Evolutionary conservation across 1,140 invertebrate species (phyloP), one percentile per base, ranked within the genome.

Genomic region (Drosophila bipectinata): DNA sequence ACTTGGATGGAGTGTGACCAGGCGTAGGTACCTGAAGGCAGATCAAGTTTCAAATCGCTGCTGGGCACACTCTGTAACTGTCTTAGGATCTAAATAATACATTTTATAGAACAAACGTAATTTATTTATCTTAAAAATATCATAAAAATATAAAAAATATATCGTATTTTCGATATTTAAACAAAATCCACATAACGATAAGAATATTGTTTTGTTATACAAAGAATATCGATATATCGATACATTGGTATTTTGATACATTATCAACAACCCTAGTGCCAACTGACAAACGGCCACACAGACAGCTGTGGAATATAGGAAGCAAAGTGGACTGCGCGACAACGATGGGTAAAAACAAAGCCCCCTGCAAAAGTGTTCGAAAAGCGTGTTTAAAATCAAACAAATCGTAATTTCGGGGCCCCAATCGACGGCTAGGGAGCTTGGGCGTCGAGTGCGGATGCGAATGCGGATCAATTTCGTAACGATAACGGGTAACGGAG

Each of bases 331-430:
- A 77, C 72, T 71, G 61, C 72, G 72, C 41, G 41, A 44, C 41
- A 44, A 78, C 69, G 75, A 74, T 78, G 77, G 75, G 73, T 80
- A 84, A 83, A 79, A 83, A 83, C 79, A 82, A 82, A 83, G 71
- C 59, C 79, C 79, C 79, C 69, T 83, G 68, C 32, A 72, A 76
- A 67, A 71, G 32, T 49, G 28, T 61, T 66, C 48, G 69, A 79
- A 62, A 76, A 76, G 58, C 75, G 61, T 60, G 69, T 67, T 48
- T 78, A 88, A 78, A 78, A 72, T 82, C 62, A 80, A 76, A 67
- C 62, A 64, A 82, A 62, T 68, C 57, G 69, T 72, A 57, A 58
- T 57, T 63, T 18, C 3, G 21, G 69, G 79, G 57, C 76, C 53
- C 72, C 60, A 44, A 78, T 72, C 44, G 53, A 62, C 61, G 67